Evolutionary conservation across 92 coral and sea anemone species (phyloP), one percentile per base, ranked within the genome.

Genomic region (Porites cylindrica): DNA sequence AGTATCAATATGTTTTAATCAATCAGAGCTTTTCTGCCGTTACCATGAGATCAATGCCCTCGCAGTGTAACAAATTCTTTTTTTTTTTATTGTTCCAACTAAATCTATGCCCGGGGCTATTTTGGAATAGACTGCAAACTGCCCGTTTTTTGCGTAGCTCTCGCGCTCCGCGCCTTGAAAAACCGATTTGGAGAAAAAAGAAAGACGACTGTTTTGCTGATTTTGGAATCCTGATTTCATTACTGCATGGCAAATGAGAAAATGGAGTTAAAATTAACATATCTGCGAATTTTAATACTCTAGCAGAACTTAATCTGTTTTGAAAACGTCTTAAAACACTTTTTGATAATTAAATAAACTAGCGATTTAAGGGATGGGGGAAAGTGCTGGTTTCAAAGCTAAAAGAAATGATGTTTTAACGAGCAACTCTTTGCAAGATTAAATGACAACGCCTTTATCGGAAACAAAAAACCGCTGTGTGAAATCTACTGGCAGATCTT

Each of bases 211-310:
- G 6, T 38, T 38, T 38, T 38, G 6, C 47, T 38, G 47, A n/a
- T n/a, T n/a, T n/a, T n/a, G n/a, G n/a, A n/a, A n/a, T n/a, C 47
- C 47, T 38, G 7, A 11, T 19, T 82, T 82, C 9, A 52, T 53
- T 70, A 82, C n/a, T 56, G 18, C 69, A 11, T 19, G 12, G 47
- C 0, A 70, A 71, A 59, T 60, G 69, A 70, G 63, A 73, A 75
- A 18, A 73, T 26, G 66, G 17, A 9, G 79, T 19, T 60, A 75
- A 83, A 83, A 74, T 50, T 74, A 83, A 83, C 47, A 13, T 58
- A 63, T 73, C 51, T 83, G 17, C 58, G 26, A 50, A 56, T 23
- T 66, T 21, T 67, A 4, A 4, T 38, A 24, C 70, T 81, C 66
- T 24, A 68, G 23, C 1, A 23, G 63, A 43, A 32, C 72, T 62